phyloP scores from a whole-genome alignment of 2,113 vertebrate genomes.

The Austrofundulus limnaeus region DNA sequence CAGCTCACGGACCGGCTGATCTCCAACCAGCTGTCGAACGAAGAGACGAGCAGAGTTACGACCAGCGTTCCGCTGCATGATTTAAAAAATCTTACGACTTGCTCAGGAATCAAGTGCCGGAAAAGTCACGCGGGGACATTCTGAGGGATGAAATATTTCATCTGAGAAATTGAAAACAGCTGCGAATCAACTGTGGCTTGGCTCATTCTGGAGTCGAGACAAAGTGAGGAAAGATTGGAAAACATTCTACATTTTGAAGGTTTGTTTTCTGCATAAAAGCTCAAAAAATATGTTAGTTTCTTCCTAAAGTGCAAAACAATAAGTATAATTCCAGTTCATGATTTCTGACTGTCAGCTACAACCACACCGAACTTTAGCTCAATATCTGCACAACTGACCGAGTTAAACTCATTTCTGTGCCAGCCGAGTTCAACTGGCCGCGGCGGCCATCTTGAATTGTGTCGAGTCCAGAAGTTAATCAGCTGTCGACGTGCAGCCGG shows the following conservation, averaged over 20 bases:
- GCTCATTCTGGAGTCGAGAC: slow-evolving; percentile 28
- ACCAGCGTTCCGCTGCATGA: slow-evolving; percentile 21
- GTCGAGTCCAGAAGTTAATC: too few species aligned
- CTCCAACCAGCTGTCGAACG: slow-evolving; percentile 39
- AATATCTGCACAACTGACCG: too few species aligned
- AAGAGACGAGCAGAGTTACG: slow-evolving; percentile 33
- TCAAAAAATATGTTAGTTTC: too few species aligned
- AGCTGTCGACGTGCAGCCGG: too few species aligned
- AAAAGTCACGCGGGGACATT: slow-evolving; percentile 67
- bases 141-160: slow-evolving; percentile 66
- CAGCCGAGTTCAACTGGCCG: too few species aligned
- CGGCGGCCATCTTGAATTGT: too few species aligned
- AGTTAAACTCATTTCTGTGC: too few species aligned
- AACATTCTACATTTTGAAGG: slow-evolving; percentile 13
- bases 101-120: slow-evolving; percentile 37
- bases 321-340: slow-evolving; percentile 33
- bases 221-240: not conserved
- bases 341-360: not conserved
- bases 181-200: slow-evolving; percentile 53
- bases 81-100: slow-evolving; percentile 49
- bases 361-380: too few species aligned
- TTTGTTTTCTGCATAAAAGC: too few species aligned
- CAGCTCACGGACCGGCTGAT: slow-evolving; percentile 9
- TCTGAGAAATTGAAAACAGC: slow-evolving; percentile 60
- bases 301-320: too few species aligned